Evolutionary conservation across 2,888 invertebrate genomes (phyloP).

Genomic region (Alentia gelatinosa): DNA sequence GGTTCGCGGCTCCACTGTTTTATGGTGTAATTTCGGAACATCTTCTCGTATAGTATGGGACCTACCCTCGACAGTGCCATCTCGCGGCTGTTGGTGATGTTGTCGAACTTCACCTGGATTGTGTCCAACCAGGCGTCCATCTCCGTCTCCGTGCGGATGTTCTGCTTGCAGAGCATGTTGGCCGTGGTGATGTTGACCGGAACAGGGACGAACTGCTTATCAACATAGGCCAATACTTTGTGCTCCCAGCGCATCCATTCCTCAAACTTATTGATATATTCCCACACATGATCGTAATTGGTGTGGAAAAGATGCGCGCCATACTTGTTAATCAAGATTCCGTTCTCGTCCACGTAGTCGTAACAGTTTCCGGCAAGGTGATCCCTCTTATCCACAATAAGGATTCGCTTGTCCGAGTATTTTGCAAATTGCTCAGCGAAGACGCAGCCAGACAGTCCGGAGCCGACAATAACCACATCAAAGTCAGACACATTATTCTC

Average conservation of each 20-base stretch:
- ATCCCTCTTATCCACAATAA: conserved; percentile 25
- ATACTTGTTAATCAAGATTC: conserved; percentile 46
- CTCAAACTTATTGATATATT: conserved; percentile 8
- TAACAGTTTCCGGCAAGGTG: conserved; percentile 52
- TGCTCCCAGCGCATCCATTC: conserved; percentile 52
- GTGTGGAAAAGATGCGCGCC: conserved; percentile 54
- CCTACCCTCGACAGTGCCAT: conserved; percentile 40
- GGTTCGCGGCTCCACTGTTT: conserved; percentile 48
- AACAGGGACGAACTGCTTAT: conserved; percentile 28
- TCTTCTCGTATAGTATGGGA: conserved; percentile 29
- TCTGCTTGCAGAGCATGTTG: conserved; percentile 24
- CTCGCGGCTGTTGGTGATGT: conserved; percentile 24
- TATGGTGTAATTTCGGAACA: conserved; percentile 35
- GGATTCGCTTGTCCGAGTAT: conserved; percentile 5
- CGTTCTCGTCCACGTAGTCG: conserved; percentile 46
- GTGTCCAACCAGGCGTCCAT: conserved; percentile 18
- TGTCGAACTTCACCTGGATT: not conserved
- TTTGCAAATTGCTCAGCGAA: conserved; percentile 37
- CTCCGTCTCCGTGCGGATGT: conserved; percentile 21
- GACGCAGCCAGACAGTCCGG: conserved; percentile 20
- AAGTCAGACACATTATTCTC: conserved; percentile 35
- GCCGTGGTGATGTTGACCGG: conserved; percentile 51
- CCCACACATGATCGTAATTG: conserved; percentile 36
- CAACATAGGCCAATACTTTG: conserved; percentile 26
- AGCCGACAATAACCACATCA: conserved; percentile 35